Percentiles rank a stretch among this genome's conserved stretches.
Conservation (phyloP, 2,113 vertebrate species). For the Apodemus speciosus region DNA sequence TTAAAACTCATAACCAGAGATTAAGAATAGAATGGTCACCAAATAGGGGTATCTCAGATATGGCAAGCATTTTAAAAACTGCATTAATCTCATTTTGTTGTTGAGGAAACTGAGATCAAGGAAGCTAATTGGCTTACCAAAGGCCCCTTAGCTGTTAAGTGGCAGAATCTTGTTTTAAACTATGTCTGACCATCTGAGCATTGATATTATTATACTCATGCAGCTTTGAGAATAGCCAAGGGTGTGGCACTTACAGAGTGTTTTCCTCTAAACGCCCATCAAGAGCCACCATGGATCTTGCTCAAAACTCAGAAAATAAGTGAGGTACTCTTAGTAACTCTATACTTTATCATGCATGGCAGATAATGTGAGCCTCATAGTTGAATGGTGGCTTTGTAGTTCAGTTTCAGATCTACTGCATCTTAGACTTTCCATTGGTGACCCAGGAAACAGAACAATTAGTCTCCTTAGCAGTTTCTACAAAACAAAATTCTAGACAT, state of each 20-base stretch:
- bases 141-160: background rate
- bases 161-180: conserved; percentile 31
- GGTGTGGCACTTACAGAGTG: conserved; percentile 13
- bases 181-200: background rate
- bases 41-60: conserved; percentile 1
- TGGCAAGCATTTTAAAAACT: conserved; percentile 9
- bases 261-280: conserved; percentile 10
- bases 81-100: conserved; percentile 34
- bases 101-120: conserved; percentile 28
- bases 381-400: background rate
- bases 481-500: background rate
- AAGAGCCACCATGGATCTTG: conserved; percentile 12
- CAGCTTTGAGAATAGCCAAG: conserved; percentile 34
- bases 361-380: background rate
- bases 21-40: background rate
- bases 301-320: conserved; percentile 38
- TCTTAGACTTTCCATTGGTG: conserved; percentile 13
- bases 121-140: background rate
- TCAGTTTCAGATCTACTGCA: background rate
- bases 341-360: background rate
- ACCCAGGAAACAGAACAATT: background rate
- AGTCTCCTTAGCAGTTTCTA: conserved; percentile 22
- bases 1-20: conserved; percentile 31
- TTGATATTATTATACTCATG: conserved; percentile 24
- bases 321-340: background rate